These are phyloP conservation scores for Parazoanthus swiftii DNA, from an alignment of 92 coral and sea anemone genomes.

Conservation along the genomic window DNA sequence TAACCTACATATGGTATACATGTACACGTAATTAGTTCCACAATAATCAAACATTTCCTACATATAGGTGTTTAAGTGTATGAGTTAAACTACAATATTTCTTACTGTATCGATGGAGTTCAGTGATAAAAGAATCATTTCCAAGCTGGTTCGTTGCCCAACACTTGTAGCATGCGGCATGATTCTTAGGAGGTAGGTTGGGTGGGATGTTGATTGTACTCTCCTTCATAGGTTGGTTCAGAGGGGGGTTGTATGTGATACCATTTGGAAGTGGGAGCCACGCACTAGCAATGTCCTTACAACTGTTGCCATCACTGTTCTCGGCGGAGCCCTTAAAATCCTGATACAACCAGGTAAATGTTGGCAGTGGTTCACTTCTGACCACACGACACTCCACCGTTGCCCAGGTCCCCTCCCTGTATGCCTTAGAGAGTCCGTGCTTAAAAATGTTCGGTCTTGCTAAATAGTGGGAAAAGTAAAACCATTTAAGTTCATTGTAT, in stretches of 20 bases:
- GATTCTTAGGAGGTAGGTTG: background rate
- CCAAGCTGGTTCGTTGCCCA: too few species aligned
- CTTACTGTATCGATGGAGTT: slow-evolving; percentile 30
- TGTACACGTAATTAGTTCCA: background rate
- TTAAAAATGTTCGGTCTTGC: background rate
- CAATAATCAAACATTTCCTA: background rate
- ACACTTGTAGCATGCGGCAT: too few species aligned
- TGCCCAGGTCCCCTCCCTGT: background rate
- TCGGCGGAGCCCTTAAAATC: background rate
- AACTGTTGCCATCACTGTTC: background rate
- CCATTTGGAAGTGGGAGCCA: slow-evolving; percentile 25
- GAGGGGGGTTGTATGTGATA: slow-evolving; percentile 11
- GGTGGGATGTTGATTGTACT: slow-evolving; percentile 21
- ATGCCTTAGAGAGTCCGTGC: background rate
- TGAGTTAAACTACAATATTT: background rate
- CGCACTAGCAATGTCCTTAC: background rate
- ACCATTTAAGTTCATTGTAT: too few species aligned
- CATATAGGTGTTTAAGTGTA: too few species aligned
- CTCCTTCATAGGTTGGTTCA: background rate
- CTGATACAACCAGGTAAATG: slow-evolving; percentile 16
- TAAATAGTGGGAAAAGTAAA: slow-evolving; percentile 1
- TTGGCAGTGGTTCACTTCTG: slow-evolving; percentile 20
- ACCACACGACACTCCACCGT: background rate
- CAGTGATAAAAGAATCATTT: background rate
- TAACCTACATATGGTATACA: too few species aligned